phyloP scores from a whole-genome alignment of 2,888 invertebrate genomes.

The Tupiocoris notatus region DNA sequence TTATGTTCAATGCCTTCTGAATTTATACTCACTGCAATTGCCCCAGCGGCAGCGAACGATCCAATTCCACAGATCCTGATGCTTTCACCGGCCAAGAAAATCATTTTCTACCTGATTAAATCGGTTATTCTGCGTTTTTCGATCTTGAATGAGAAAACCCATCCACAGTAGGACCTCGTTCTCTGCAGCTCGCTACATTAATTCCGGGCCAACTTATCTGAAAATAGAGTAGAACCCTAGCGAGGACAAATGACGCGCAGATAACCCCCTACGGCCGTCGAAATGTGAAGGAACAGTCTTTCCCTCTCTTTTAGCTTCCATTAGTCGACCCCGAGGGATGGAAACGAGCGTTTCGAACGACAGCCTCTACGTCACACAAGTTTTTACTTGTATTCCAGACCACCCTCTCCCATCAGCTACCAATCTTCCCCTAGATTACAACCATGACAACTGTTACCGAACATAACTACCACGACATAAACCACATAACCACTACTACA shows the following conservation, averaged over 20 bases:
- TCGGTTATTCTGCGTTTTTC: no score
- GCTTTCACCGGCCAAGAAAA: no score
- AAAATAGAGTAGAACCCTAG: background rate
- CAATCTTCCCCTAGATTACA: background rate
- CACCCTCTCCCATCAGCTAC: background rate
- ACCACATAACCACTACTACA: no score
- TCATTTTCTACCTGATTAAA: no score
- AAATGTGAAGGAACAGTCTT: background rate
- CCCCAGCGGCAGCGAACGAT: no score
- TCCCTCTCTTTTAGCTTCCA: background rate
- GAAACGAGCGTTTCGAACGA: background rate
- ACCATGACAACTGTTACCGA: background rate
- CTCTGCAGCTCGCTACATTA: background rate
- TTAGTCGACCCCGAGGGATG: background rate
- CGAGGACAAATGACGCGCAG: background rate
- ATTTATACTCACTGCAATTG: no score
- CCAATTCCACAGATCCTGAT: no score
- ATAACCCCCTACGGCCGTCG: background rate
- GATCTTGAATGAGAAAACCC: no score
- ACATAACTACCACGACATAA: no score
- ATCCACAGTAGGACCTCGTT: background rate
- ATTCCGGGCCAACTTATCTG: background rate
- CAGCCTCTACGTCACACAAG: background rate
- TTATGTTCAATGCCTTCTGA: no score
- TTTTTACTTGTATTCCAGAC: background rate